These are phyloP conservation scores for Augochlorella aurata DNA, from an alignment of 2,888 invertebrate genomes.

Conservation along the genomic window DNA sequence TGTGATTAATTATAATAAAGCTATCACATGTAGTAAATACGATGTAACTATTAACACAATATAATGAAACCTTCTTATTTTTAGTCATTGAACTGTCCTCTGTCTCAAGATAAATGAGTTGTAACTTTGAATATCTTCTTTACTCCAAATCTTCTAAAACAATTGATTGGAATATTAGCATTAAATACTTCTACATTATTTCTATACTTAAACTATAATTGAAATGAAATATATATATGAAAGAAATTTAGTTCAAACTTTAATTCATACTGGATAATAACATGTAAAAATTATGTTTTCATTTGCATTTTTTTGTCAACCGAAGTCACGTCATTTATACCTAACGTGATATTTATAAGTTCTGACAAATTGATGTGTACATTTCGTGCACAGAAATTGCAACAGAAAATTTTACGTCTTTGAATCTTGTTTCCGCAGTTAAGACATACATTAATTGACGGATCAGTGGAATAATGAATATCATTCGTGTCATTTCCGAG, in stretches of 20 bases:
- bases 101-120: constrained; percentile 49
- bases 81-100: constrained; percentile 73
- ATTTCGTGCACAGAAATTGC: constrained; percentile 30
- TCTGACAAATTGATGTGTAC: constrained; percentile 33
- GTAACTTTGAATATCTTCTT: constrained; percentile 38
- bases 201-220: background rate
- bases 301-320: background rate
- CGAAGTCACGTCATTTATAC: constrained; percentile 13
- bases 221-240: background rate
- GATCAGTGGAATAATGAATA: background rate
- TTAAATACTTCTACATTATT: background rate
- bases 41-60: constrained; percentile 39
- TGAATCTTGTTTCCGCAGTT: background rate
- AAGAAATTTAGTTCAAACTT: background rate
- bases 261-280: background rate
- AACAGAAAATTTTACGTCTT: constrained; percentile 35
- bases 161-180: constrained; percentile 38
- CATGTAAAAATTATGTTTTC: background rate
- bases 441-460: background rate
- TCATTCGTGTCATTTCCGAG: background rate
- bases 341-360: constrained; percentile 46
- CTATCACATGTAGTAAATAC: constrained; percentile 36
- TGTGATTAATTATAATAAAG: constrained; percentile 23
- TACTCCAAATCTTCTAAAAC: constrained; percentile 59
- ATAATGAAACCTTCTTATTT: constrained; percentile 73